Base-by-base conservation (phyloP, 2,888 invertebrate species). In the Polymixis flavicincta region DNA sequence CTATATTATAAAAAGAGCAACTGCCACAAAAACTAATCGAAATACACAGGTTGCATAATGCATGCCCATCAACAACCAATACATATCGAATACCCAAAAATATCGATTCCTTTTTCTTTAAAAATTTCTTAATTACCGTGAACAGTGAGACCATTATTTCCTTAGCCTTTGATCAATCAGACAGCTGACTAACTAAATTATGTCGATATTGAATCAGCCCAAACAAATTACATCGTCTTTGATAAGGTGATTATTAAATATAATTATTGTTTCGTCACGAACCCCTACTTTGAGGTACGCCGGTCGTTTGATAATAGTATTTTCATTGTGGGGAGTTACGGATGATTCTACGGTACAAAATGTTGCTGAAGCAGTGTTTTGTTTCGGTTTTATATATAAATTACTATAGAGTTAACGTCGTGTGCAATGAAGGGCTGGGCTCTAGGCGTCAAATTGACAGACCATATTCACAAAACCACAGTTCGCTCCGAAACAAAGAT, bases 251-350 rank as follows among this genome's bases (percentile, higher is more conserved):
- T 95, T 94, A 94, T 93, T 91, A 91, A 93, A 93, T 91, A 90
- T 93, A 93, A 96, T 96, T 96, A 95, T 93, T 91, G 88, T 93
- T 96, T 95, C 95, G 95, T 93, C 93, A 95, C 94, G 94, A 92
- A 87, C 89, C 91, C 87, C 86, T 90, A 90, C 92, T 92, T 90
- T 90, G 75, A 81, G 76, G 80, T 84, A 65, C 69, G 75, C 78
- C 80, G 78, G 71, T 65, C 71, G 64, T 61, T 78, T 73, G 75
- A 73, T 82, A 74, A 68, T 50, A 14, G 5, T 79, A 66, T 80
- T 57, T 82, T 65, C 32, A 68, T 66, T 84, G 61, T 76, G 63
- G 45, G 37, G 28, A 64, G 52, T 7, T 19, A 73, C 14, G 64
- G 69, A 68, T 65, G 42, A 25, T 76, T 66, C 19, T 64, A 66